A percentile compares a stretch with the other conserved stretches of the same genome.
phyloP scores from a whole-genome alignment of 2,113 vertebrate genomes.

The Alethe diademata region DNA sequence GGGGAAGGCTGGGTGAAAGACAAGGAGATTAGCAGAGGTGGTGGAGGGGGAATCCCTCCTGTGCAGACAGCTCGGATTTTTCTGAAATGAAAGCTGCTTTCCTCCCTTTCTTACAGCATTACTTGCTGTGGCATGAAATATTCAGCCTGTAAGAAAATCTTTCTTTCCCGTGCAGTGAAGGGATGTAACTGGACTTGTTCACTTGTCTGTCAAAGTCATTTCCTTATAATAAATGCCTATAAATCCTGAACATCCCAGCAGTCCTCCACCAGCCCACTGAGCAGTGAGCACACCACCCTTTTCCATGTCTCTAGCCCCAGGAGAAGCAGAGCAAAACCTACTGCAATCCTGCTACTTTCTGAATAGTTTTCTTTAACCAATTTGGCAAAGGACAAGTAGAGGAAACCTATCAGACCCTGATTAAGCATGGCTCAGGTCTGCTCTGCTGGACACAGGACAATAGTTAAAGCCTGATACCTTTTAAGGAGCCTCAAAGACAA shows the following conservation, averaged over 20 bases:
- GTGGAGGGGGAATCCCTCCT: not conserved
- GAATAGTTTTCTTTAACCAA: not conserved
- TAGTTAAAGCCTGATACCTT: slow-evolving; percentile 65
- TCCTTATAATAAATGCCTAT: not conserved
- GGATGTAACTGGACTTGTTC: not conserved
- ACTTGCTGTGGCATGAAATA: not conserved
- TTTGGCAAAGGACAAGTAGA: not conserved
- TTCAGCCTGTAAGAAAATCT: not conserved
- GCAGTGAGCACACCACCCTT: not conserved
- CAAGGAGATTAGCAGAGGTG: not conserved
- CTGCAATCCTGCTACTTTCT: not conserved
- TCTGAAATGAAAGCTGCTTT: not conserved
- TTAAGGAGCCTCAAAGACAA: slow-evolving; percentile 77
- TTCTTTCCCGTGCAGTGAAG: not conserved
- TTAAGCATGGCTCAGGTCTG: not conserved
- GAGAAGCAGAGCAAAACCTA: not conserved
- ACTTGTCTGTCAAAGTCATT: not conserved
- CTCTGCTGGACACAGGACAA: not conserved
- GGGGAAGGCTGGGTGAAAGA: not conserved
- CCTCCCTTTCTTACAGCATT: not conserved
- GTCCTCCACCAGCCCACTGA: not conserved
- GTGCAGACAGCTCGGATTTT: not conserved
- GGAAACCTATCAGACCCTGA: not conserved
- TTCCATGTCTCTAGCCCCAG: not conserved
- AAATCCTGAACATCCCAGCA: not conserved